Conservation (phyloP, 2,797 vertebrate species). For the Mus caroli region DNA sequence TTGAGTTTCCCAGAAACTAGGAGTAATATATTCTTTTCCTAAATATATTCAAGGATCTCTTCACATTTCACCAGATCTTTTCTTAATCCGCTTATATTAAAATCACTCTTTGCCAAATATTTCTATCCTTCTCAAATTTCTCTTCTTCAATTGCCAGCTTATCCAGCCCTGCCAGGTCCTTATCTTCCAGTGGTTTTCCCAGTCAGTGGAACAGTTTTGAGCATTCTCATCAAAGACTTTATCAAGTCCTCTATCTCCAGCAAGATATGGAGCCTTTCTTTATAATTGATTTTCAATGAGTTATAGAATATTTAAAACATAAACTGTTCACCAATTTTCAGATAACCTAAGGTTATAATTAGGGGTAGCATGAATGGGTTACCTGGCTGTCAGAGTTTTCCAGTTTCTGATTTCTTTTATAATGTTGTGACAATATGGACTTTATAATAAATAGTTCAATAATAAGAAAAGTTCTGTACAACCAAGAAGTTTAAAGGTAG, state of each 20-base stretch:
- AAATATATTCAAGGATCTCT: constrained; percentile 58
- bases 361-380: not conserved
- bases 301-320: not conserved
- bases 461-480: not conserved
- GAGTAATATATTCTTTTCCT: constrained; percentile 19
- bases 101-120: constrained; percentile 48
- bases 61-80: constrained; percentile 47
- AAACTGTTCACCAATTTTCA: not conserved
- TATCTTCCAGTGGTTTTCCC: not conserved
- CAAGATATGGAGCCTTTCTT: not conserved
- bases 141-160: constrained; percentile 39
- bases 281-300: not conserved
- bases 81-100: constrained; percentile 65
- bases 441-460: not conserved
- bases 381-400: not conserved
- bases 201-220: not conserved
- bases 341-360: not conserved
- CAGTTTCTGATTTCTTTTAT: not conserved
- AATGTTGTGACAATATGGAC: not conserved
- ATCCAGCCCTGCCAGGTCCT: not conserved
- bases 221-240: constrained; percentile 7
- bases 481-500: not conserved
- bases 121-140: constrained; percentile 36
- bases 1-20: constrained; percentile 8
- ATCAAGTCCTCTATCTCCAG: not conserved